A percentile compares a stretch with the other conserved stretches of the same genome.
These are phyloP conservation scores for Stictonetta naevosa DNA, from an alignment of 2,113 vertebrate species.

Conservation along the genomic window DNA sequence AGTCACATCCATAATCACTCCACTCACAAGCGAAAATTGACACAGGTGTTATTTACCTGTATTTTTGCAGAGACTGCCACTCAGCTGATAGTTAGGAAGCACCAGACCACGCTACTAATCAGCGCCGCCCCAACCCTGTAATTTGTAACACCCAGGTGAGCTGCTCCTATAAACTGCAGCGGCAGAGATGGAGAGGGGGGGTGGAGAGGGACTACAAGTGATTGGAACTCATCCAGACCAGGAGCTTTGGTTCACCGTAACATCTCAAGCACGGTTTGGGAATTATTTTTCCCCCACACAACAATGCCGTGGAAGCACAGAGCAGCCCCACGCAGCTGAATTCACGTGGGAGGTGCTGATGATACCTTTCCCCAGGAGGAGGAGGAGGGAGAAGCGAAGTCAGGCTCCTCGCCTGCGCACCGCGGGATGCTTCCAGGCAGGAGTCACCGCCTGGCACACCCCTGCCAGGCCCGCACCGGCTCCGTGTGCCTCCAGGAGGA, in stretches of 20 bases:
- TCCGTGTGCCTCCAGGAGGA: background rate
- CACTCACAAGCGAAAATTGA: background rate
- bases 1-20: background rate
- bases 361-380: background rate
- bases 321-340: background rate
- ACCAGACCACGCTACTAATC: background rate
- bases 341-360: background rate
- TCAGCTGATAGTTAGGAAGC: background rate
- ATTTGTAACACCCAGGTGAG: constrained; percentile 17
- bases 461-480: background rate
- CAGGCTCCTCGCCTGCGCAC: background rate
- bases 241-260: background rate
- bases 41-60: background rate
- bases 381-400: background rate
- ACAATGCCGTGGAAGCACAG: fast-evolving
- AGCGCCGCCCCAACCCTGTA: background rate
- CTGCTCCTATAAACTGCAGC: background rate
- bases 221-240: fast-evolving
- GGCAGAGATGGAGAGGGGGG: background rate
- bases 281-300: background rate
- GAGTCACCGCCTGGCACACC: background rate
- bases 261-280: fast-evolving
- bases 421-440: background rate
- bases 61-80: background rate
- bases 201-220: fast-evolving